These are phyloP conservation scores for Lottia scabra DNA, from an alignment of 2,888 invertebrate genomes.

Conservation along the genomic window DNA sequence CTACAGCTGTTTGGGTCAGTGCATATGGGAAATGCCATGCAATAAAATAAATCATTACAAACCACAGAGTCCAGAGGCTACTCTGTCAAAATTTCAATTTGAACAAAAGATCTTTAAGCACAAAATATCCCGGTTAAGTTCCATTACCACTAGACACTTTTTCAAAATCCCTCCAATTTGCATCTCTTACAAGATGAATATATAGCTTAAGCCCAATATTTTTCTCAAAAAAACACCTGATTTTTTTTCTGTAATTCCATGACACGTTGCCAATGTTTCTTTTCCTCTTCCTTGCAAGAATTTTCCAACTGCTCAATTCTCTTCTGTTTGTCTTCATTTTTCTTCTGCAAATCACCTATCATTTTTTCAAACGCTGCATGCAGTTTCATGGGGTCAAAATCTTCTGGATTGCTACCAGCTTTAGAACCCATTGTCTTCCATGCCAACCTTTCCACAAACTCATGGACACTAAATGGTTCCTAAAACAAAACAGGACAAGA, in stretches of 20 bases:
- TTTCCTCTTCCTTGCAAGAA: conserved; percentile 87
- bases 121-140: no score
- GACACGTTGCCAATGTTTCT: conserved; percentile 83
- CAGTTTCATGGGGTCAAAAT: conserved; percentile 86
- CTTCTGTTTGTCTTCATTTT: conserved; percentile 55
- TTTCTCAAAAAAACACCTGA: conserved; percentile 73
- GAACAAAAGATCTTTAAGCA: no score
- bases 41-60: no score
- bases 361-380: conserved; percentile 94
- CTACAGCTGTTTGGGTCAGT: no score
- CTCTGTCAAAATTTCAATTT: no score
- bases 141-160: no score
- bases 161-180: no score
- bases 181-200: no score
- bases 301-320: conserved; percentile 76
- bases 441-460: conserved; percentile 96
- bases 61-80: no score
- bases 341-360: conserved; percentile 73
- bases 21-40: no score
- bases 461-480: conserved; percentile 97
- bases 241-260: conserved; percentile 79
- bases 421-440: conserved; percentile 87
- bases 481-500: conserved; percentile 67
- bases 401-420: conserved; percentile 75
- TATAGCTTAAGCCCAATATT: background rate